These are phyloP conservation scores for Drosophila nr. medialis DNA, from an alignment of 2,888 invertebrate genomes.

Conservation along the genomic window DNA sequence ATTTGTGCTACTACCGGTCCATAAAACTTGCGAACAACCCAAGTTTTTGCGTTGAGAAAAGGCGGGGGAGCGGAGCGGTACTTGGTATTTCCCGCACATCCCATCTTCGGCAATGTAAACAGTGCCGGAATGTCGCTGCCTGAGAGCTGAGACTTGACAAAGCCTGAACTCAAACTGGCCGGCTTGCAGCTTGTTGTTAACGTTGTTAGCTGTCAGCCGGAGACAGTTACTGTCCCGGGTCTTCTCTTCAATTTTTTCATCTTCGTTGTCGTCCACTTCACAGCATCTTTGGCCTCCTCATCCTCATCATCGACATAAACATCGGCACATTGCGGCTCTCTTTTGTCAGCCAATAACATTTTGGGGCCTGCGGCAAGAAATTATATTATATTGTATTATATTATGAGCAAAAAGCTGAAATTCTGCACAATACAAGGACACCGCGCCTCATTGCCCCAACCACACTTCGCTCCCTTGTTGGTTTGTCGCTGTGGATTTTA, in stretches of 20 bases:
- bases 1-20: conserved; percentile 59
- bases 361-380: conserved; percentile 35
- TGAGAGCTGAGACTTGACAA: conserved; percentile 23
- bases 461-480: neutral
- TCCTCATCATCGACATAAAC: conserved; percentile 24
- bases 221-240: conserved; percentile 23
- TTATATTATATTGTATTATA: conserved; percentile 45
- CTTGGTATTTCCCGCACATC: neutral
- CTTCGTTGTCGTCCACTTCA: conserved; percentile 3
- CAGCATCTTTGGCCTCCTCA: conserved; percentile 26
- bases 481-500: conserved; percentile 49
- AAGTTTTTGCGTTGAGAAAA: neutral
- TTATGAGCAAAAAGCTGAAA: conserved; percentile 40
- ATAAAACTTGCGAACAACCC: conserved; percentile 52
- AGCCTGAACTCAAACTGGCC: conserved; percentile 23
- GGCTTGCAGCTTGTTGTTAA: conserved; percentile 41
- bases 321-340: conserved; percentile 36
- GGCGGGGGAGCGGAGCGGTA: neutral
- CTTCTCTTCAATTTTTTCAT: conserved; percentile 7
- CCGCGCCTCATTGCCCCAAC: neutral
- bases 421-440: conserved; percentile 19
- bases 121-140: conserved; percentile 12
- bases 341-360: conserved; percentile 61
- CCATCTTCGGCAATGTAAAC: conserved; percentile 32
- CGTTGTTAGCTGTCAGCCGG: conserved; percentile 48